phyloP scores from a whole-genome alignment of 2,797 vertebrate genomes.

The Cheirogaleus major region DNA sequence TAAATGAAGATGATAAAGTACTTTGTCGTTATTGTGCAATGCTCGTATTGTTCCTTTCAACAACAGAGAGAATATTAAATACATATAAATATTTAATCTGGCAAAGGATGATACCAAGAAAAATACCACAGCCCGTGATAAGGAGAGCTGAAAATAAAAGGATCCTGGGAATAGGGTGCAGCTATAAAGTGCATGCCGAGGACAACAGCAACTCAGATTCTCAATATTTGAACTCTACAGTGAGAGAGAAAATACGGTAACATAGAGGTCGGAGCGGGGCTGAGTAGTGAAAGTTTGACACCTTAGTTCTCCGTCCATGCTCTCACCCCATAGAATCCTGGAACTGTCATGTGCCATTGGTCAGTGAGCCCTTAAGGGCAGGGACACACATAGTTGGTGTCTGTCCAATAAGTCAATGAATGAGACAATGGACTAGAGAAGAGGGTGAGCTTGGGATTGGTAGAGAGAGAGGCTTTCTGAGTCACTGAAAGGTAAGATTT shows the following conservation, averaged over 20 bases:
- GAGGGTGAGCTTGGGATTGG: not conserved
- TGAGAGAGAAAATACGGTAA: not conserved
- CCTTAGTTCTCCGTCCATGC: not conserved
- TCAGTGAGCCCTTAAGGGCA: not conserved
- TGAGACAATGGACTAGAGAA: not conserved
- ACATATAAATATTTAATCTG: slow-evolving; percentile 47
- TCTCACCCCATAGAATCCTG: not conserved
- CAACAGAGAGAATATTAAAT: slow-evolving; percentile 35
- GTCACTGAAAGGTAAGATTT: not conserved
- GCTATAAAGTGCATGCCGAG: not conserved
- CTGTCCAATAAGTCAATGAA: not conserved
- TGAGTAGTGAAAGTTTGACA: not conserved
- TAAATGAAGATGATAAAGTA: not conserved
- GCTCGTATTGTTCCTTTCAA: not conserved
- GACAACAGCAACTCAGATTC: not conserved
- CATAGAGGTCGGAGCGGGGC: not conserved
- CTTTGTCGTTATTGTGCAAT: not conserved
- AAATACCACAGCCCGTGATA: not conserved
- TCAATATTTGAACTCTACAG: not conserved
- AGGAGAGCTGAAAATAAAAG: not conserved
- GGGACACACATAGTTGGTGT: not conserved
- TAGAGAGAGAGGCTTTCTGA: not conserved
- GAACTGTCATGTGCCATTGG: not conserved
- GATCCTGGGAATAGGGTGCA: not conserved
- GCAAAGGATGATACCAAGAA: not conserved